These are phyloP conservation scores for Saturnia japonica DNA, from an alignment of 2,888 invertebrate genomes.

Conservation along the genomic window DNA sequence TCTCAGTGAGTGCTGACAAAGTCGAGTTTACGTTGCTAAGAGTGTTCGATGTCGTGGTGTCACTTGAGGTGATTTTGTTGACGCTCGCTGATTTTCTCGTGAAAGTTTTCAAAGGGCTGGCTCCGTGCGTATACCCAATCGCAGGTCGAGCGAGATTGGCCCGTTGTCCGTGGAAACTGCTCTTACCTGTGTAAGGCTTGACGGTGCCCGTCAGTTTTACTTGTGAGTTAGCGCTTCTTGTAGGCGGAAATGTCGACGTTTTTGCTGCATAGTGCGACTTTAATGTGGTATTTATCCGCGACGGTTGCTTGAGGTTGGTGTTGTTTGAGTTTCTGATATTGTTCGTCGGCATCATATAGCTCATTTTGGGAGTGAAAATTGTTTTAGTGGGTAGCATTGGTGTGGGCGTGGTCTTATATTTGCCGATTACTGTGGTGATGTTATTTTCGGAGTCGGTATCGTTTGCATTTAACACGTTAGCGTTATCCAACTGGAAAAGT, in stretches of 20 bases:
- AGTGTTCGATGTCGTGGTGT: slow-evolving; percentile 52
- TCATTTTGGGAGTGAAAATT: slow-evolving; percentile 68
- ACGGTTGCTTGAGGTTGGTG: slow-evolving; percentile 68
- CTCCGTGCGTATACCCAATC: slow-evolving; percentile 61
- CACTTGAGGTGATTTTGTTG: slow-evolving; percentile 52
- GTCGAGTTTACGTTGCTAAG: slow-evolving; percentile 69
- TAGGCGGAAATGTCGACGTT: slow-evolving; percentile 76
- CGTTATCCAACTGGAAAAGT: slow-evolving; percentile 68
- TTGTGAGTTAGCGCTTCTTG: slow-evolving; percentile 70
- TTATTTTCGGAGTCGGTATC: slow-evolving; percentile 73
- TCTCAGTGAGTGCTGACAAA: slow-evolving; percentile 70
- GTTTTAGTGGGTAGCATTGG: slow-evolving; percentile 72
- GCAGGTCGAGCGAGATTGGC: slow-evolving; percentile 71
- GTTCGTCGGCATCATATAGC: slow-evolving; percentile 76
- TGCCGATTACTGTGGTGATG: slow-evolving; percentile 71
- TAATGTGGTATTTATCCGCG: slow-evolving; percentile 53
- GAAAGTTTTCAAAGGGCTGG: slow-evolving; percentile 68
- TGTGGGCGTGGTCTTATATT: slow-evolving; percentile 72
- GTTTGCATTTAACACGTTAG: slow-evolving; percentile 65
- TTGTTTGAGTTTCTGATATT: slow-evolving; percentile 70
- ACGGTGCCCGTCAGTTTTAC: slow-evolving; percentile 53
- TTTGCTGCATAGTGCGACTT: slow-evolving; percentile 70
- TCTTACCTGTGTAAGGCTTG: slow-evolving; percentile 67
- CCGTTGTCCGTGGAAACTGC: slow-evolving; percentile 71
- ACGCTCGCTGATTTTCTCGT: slow-evolving; percentile 58